Conservation (phyloP, 2,113 vertebrate species). For the Plectropomus leopardus region DNA sequence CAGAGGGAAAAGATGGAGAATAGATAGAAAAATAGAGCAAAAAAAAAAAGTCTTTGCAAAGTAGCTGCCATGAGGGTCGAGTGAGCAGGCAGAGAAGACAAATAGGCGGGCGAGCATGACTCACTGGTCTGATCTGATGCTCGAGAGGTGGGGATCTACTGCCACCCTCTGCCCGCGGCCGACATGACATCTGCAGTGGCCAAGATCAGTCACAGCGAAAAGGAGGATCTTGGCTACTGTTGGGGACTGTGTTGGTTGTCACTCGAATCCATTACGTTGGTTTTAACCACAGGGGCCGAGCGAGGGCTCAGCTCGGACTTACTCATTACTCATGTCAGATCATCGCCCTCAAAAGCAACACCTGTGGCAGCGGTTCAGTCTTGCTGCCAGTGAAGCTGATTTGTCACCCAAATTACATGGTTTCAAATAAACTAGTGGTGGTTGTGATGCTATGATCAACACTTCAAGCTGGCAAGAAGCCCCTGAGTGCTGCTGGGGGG, state of each 20-base stretch:
- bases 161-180: slow-evolving; percentile 68
- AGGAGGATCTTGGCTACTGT: slow-evolving; percentile 42
- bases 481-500: neutral
- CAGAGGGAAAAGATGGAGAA: slow-evolving; percentile 47
- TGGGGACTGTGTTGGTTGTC: slow-evolving; percentile 48
- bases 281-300: slow-evolving; percentile 53
- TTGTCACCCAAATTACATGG: slow-evolving; percentile 27
- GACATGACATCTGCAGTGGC: slow-evolving; percentile 76
- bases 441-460: slow-evolving; percentile 35
- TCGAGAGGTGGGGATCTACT: slow-evolving; percentile 71
- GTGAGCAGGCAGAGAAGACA: slow-evolving; percentile 58
- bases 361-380: slow-evolving; percentile 23
- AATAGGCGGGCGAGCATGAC: slow-evolving; percentile 67
- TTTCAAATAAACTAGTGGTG: slow-evolving; percentile 24
- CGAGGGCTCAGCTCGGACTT: slow-evolving; percentile 26
- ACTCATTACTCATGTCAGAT: slow-evolving; percentile 52
- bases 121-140: slow-evolving; percentile 61
- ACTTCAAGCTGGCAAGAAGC: neutral
- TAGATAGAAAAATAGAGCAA: slow-evolving; percentile 62
- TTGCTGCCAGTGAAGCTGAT: slow-evolving; percentile 21
- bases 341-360: slow-evolving; percentile 40
- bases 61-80: slow-evolving; percentile 70
- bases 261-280: slow-evolving; percentile 51
- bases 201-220: slow-evolving; percentile 47
- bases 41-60: slow-evolving; percentile 71